Base-by-base conservation (phyloP, 2,797 vertebrate genomes). In the Botia almorhae region DNA sequence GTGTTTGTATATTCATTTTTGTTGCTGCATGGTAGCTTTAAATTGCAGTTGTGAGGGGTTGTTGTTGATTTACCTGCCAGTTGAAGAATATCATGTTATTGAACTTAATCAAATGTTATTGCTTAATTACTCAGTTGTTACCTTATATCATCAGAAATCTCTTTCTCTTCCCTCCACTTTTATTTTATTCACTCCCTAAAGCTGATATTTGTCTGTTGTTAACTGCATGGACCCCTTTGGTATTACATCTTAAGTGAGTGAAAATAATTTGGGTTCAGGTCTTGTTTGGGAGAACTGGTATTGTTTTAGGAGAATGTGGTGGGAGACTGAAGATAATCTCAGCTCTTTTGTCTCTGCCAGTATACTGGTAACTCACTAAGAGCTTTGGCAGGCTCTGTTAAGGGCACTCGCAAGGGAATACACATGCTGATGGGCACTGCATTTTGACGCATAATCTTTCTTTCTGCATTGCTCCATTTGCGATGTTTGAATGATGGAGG, bases 341-440 rank as follows among this genome's bases (percentile, higher is more conserved):
- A 87, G 82, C 81, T 82, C 79, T 86, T 73, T 88, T 85, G 85
- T 87, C 83, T 81, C 81, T 80, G 75, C 86, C 82, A 90, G 88
- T 90, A 78, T 80, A 48, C 72, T 87, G 84, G 88, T 91, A 87
- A 89, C 91, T 91, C 86, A 90, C 88, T 90, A 90, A 86, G 78
- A 86, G 77, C 78, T 86, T 90, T 88, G 89, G 88, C 84, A 86
- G 85, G 82, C 78, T 83, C 81, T 79, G 85, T 86, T 78, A 84
- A 89, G 83, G 85, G 85, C 75, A 78, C 82, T 88, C 88, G 85
- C 82, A 87, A 76, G 84, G 87, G 87, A 87, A 89, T 87, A 89
- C 80, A 75, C 53, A 7, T 12, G 65, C 78, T 85, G 84, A 89
- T 82, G 81, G 82, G 88, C 79, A 43, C 77, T 88, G 76, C 78